phyloP scores from a whole-genome alignment of 2,797 vertebrate genomes.

The Botia almorhae region DNA sequence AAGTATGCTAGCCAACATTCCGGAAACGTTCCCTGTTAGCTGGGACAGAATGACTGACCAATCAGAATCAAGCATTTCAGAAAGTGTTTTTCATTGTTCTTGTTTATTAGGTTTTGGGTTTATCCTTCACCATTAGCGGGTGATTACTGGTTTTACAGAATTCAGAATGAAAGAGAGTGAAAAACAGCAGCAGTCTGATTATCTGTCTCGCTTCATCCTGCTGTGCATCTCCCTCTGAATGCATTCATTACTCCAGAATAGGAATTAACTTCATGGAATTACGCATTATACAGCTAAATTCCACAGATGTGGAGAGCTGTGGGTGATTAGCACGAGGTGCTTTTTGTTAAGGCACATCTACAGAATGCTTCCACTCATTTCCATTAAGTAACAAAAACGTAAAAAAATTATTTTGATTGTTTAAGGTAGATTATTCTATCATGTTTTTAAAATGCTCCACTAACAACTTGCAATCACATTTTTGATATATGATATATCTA shows the following conservation, averaged over 20 bases:
- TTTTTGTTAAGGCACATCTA: conserved; percentile 46
- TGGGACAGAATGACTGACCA: too few relatives aligned
- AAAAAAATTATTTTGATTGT: too few relatives aligned
- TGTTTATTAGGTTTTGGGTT: conserved; percentile 10
- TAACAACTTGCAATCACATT: too few relatives aligned
- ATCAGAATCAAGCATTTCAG: too few relatives aligned
- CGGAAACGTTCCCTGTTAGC: too few relatives aligned
- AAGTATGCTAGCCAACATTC: too few relatives aligned
- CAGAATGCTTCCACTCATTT: conserved; percentile 33
- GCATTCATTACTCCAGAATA: conserved; percentile 57
- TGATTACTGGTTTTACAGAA: conserved; percentile 26
- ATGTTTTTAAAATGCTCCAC: too few relatives aligned
- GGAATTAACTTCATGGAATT: conserved; percentile 56
- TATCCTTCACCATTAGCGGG: conserved; percentile 18
- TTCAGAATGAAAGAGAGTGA: not conserved
- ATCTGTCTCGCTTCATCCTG: conserved; percentile 22
- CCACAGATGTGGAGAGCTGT: conserved; percentile 27
- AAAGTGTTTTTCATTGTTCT: not conserved
- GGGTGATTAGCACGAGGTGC: conserved; percentile 30
- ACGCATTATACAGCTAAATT: conserved; percentile 45
- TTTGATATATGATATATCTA: too few relatives aligned
- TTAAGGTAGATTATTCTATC: too few relatives aligned
- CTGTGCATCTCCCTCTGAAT: conserved; percentile 37
- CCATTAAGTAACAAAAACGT: too few relatives aligned
- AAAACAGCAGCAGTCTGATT: conserved; percentile 24